Evolutionary conservation across 2,888 invertebrate genomes (phyloP).

Genomic region (Laothoe populi): DNA sequence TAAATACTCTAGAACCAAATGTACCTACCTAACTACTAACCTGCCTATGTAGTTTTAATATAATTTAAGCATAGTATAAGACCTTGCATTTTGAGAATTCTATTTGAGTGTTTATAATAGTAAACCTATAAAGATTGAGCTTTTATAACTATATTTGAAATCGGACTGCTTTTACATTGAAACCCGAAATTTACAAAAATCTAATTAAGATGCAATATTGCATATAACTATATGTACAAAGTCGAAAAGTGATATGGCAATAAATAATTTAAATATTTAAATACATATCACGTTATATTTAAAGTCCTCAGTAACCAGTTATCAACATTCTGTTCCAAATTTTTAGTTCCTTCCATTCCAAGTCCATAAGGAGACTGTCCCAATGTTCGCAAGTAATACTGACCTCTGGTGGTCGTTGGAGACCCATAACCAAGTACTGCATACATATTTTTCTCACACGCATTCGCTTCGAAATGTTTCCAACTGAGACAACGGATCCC

Average conservation of each 20-base stretch:
- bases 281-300: slow-evolving; percentile 47
- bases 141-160: too few relatives aligned
- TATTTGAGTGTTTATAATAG: too few relatives aligned
- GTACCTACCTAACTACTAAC: too few relatives aligned
- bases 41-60: too few relatives aligned
- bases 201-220: neutral
- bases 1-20: slow-evolving; percentile 23
- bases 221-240: neutral
- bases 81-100: too few relatives aligned
- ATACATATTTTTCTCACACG: slow-evolving; percentile 63
- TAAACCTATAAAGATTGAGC: too few relatives aligned
- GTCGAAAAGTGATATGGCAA: slow-evolving; percentile 46
- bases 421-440: slow-evolving; percentile 79
- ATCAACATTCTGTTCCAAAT: slow-evolving; percentile 44
- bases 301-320: slow-evolving; percentile 55
- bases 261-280: slow-evolving; percentile 35
- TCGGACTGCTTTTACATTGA: too few relatives aligned
- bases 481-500: slow-evolving; percentile 69
- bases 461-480: slow-evolving; percentile 67
- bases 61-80: neutral
- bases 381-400: slow-evolving; percentile 73
- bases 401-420: slow-evolving; percentile 67
- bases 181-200: neutral
- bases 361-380: slow-evolving; percentile 68
- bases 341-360: slow-evolving; percentile 71